Evolutionary conservation across 2,113 vertebrate species (phyloP), one percentile per base, ranked within the genome.

Genomic region (Tenebrosternarchus preto): DNA sequence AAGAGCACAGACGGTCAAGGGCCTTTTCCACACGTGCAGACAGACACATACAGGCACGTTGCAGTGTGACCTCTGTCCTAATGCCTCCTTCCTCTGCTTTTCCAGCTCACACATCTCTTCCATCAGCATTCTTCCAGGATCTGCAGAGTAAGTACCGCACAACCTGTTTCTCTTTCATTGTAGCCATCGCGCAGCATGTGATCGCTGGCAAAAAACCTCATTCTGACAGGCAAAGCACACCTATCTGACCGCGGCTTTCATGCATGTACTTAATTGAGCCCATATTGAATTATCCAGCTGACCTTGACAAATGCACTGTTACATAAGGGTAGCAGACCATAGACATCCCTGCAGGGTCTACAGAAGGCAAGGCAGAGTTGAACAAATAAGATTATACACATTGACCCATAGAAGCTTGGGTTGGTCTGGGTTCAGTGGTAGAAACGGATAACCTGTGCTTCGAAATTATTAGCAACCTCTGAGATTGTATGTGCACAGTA

Each of bases 71-170:
- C 73, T 86, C 1, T 85, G 86, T 89, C 80, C 86, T 91, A 86
- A 89, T 83, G 59, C 36, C 83, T 82, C 88, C 50, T 57, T 24
- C 83, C 78, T 87, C 85, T 76, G 93, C 85, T 83, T 78, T 94
- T 94, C 78, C 93, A 97, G 96, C 91, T 94, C 95, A 87, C 94
- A 94, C 89, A 92, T 96, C 87, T 94, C 96, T 89, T 91, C 95
- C 29, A 94, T 96, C 93, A 95, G 93, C 93, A 95, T 96, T 88
- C 92, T 97, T 92, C 96, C 96, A 83, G 94, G 94, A 89, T 95
- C 96, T 93, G 94, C 94, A 83, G 95, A 96, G 96, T 98, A 95
- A 97, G 96, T 96, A 86, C 56, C 20, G 17, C 8, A 22, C 59
- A 63, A 16, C 46, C 36, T 11, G 17, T 56, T 8, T 15, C 25